Conservation (phyloP, 2,113 vertebrate genomes). For the Lophura nycthemera region DNA sequence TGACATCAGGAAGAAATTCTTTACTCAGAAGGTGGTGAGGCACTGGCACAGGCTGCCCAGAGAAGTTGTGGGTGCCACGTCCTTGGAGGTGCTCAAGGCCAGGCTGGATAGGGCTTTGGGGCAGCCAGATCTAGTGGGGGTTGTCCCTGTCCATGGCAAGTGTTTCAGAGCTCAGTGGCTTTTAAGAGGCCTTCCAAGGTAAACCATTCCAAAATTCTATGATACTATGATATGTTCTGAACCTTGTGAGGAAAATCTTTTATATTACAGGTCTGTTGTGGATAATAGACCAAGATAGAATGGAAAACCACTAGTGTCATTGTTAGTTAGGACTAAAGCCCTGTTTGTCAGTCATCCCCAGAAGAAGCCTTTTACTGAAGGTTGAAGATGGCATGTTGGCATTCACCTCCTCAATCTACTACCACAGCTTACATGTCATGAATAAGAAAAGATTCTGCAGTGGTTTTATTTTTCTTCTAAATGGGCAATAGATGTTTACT, state of each 20-base stretch:
- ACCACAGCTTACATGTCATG: background rate
- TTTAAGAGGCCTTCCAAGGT: background rate
- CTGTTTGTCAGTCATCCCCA: background rate
- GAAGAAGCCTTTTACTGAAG: background rate
- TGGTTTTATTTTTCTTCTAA: background rate
- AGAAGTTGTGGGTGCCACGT: background rate
- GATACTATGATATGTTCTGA: background rate
- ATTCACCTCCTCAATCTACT: background rate
- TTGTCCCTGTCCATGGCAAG: background rate
- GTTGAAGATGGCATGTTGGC: accelerated
- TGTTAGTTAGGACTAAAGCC: background rate
- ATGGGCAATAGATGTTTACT: background rate
- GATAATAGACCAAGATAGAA: background rate
- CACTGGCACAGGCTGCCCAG: background rate
- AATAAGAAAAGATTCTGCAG: background rate
- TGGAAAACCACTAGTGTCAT: background rate
- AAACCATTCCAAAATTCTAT: background rate
- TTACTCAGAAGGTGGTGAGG: background rate
- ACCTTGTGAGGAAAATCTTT: background rate
- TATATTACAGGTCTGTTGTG: background rate
- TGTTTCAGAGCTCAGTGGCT: background rate
- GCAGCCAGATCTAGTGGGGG: background rate
- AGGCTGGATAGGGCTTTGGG: background rate
- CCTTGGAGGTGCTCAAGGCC: background rate
- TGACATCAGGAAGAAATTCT: background rate